A percentile compares a stretch with the other conserved stretches of the same genome.
phyloP scores from a whole-genome alignment of 2,113 vertebrate species.

The Oxyruncus cristatus region DNA sequence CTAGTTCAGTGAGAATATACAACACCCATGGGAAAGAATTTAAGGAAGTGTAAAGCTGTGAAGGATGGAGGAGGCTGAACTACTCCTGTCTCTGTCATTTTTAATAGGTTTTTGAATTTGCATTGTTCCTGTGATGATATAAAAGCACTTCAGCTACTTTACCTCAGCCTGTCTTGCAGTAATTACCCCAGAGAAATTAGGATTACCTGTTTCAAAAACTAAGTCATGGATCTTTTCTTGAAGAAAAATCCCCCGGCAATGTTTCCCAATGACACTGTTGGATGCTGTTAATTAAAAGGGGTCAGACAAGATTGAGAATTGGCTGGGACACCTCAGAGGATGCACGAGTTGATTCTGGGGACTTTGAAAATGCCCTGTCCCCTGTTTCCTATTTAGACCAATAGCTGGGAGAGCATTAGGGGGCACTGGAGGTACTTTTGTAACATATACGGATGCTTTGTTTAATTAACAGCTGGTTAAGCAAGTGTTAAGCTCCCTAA shows the following conservation, averaged over 20 bases:
- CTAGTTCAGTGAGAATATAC: background rate
- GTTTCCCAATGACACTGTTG: background rate
- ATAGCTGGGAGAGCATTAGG: background rate
- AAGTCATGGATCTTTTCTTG: background rate
- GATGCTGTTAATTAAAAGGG: background rate
- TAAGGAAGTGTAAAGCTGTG: conserved; percentile 21
- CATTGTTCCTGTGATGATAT: background rate
- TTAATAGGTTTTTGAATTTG: conserved; percentile 3
- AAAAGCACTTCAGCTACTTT: background rate
- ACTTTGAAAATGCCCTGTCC: background rate
- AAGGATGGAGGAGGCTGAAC: conserved; percentile 11
- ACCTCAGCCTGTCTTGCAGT: background rate
- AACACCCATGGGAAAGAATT: background rate
- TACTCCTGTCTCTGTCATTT: background rate
- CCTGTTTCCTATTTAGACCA: background rate
- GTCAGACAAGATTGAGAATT: background rate
- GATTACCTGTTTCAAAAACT: background rate
- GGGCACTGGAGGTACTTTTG: conserved; percentile 13
- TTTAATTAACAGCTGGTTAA: conserved; percentile 22
- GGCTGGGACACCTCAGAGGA: background rate
- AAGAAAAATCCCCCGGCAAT: background rate
- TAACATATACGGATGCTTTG: background rate
- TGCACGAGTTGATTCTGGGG: background rate
- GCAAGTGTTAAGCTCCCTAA: background rate
- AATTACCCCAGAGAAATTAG: conserved; percentile 30